Evolutionary conservation across 2,888 invertebrate genomes (phyloP).

Genomic region (Cerastis rubricosa): DNA sequence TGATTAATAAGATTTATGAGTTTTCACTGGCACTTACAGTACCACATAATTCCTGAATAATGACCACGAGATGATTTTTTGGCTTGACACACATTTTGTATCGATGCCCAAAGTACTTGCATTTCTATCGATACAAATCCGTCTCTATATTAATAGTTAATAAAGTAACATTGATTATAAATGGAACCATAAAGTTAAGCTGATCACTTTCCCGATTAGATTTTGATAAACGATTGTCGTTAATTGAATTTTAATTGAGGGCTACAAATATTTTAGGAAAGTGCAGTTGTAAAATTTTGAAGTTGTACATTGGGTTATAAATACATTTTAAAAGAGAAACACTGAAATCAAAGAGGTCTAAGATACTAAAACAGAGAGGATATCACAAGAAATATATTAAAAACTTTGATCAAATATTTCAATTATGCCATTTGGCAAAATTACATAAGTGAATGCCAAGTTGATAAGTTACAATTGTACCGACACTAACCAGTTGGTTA

Average conservation of each 20-base stretch:
- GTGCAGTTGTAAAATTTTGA: not conserved
- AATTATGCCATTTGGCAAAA: not conserved
- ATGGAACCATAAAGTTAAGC: slow-evolving; percentile 40
- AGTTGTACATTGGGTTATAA: not conserved
- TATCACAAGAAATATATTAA: not conserved
- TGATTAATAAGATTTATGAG: not conserved
- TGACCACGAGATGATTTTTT: not conserved
- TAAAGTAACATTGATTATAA: slow-evolving; percentile 49
- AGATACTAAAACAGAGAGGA: not conserved
- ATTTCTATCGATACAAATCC: not conserved
- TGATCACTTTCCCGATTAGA: slow-evolving; percentile 49
- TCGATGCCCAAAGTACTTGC: not conserved
- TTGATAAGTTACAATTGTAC: not conserved
- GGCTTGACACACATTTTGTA: not conserved
- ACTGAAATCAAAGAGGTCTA: not conserved
- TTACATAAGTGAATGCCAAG: not conserved
- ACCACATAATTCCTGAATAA: not conserved
- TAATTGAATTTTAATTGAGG: slow-evolving; percentile 45
- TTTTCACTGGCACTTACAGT: not conserved
- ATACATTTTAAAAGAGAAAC: not conserved
- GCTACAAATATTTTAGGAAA: slow-evolving; percentile 18
- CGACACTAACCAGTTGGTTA: not conserved
- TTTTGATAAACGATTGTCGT: slow-evolving; percentile 51
- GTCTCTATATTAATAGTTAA: slow-evolving; percentile 52
- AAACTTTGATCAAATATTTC: not conserved